Percentiles rank a stretch among this genome's conserved stretches.
Evolutionary conservation across 2,797 vertebrate species (phyloP).

Genomic region (Lerista edwardsae): DNA sequence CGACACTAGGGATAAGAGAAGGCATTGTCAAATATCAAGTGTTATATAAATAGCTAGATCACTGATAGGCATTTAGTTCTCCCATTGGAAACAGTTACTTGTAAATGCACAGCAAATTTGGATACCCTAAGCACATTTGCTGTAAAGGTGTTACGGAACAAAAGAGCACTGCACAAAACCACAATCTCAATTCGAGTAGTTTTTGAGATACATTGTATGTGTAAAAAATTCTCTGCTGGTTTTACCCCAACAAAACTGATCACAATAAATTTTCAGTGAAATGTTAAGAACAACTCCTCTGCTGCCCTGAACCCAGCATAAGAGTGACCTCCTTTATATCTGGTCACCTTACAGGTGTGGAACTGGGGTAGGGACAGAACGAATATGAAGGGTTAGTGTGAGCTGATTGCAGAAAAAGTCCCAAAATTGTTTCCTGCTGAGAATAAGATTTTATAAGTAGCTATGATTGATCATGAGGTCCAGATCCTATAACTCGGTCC

Average conservation of each 20-base stretch:
- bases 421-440: background rate
- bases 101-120: background rate
- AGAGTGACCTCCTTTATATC: background rate
- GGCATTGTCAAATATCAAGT: background rate
- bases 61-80: background rate
- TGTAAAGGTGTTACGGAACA: background rate
- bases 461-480: background rate
- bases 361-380: background rate
- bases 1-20: constrained; percentile 82
- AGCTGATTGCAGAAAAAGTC: background rate
- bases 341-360: background rate
- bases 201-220: background rate
- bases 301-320: background rate
- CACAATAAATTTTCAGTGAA: background rate
- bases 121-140: background rate
- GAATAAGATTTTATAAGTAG: background rate
- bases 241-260: background rate
- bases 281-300: background rate
- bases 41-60: background rate
- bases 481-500: background rate
- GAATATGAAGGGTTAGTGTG: background rate
- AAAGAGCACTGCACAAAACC: background rate
- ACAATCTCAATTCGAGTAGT: background rate
- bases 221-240: background rate
- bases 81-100: background rate